phyloP scores from a whole-genome alignment of 2,113 vertebrate species.

The Neogobius melanostomus region DNA sequence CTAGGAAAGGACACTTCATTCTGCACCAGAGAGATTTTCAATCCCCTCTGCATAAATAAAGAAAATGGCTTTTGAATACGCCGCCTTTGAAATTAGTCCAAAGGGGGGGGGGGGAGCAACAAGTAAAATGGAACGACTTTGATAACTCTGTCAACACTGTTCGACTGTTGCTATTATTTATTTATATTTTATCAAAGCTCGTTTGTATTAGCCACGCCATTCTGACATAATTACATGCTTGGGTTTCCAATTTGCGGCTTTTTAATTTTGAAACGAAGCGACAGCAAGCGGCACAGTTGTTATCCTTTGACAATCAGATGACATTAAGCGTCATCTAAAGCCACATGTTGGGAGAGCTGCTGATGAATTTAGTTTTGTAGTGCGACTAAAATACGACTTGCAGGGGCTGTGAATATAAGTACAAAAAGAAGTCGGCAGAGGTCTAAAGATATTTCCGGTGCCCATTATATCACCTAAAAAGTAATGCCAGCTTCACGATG shows the following conservation, averaged over 20 bases:
- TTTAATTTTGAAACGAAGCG: constrained; percentile 72
- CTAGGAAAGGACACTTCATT: constrained; percentile 63
- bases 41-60: constrained; percentile 63
- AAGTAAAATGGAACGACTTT: constrained; percentile 57
- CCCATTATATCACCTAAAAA: too few species aligned
- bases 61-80: constrained; percentile 53
- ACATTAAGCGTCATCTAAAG: constrained; percentile 65
- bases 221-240: constrained; percentile 75
- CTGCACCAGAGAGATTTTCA: constrained; percentile 54
- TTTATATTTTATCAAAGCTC: constrained; percentile 47
- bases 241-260: constrained; percentile 70
- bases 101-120: constrained; percentile 33
- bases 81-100: constrained; percentile 52
- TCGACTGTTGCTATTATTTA: constrained; percentile 30
- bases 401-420: neutral
- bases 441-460: too few species aligned
- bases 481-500: too few species aligned
- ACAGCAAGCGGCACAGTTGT: constrained; percentile 64
- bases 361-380: neutral
- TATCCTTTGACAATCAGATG: constrained; percentile 73
- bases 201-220: constrained; percentile 65
- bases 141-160: constrained; percentile 59
- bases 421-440: too few species aligned
- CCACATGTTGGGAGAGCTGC: constrained; percentile 35
- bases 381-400: neutral